Evolutionary conservation across 2,113 vertebrate species (phyloP), one percentile per base, ranked within the genome.

Genomic region (Agapornis roseicollis): DNA sequence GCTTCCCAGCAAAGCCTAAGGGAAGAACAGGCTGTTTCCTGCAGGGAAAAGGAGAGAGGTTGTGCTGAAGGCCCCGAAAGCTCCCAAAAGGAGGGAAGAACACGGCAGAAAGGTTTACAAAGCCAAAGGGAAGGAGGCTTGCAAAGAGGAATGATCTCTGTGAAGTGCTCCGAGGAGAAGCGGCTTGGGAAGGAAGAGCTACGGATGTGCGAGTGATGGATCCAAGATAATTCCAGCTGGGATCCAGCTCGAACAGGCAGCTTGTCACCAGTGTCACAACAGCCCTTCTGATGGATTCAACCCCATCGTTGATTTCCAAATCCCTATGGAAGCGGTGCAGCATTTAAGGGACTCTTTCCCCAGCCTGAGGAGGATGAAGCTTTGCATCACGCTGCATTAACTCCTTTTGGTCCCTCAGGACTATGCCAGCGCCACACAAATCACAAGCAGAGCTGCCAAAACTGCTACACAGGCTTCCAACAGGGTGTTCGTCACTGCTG

Each of bases 181-280:
- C 80, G 31, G 61, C 73, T 87, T 85, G 73, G 91, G 83, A 68
- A 92, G 93, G 39, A 90, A 83, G 52, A 71, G 81, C 85, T 31
- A 77, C 44, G 85, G 85, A 88, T 88, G 92, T 27, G 81, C 5
- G 58, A 87, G 61, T 5, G 53, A 61, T 1, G 85, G 90, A 42
- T 89, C 95, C 95, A 90, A 83, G 79, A 64, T 2, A 39, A 39
- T 24, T 25, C 85, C 81, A 68, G 69, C 74, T 17, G 74, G 81
- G 93, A 88, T 52, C 37, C 71, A 22, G 92, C 78, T 82, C 80
- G 66, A 27, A 37, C 3, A 66, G 89, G 85, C 25, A 6, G 87
- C 81, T 77, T 81, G 84, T 74, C 78, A 18, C 13, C 93, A 17
- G 80, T 2, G 5, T 72, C 87, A 27, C 4, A 12, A 71, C 85